Percentiles rank a stretch among this genome's conserved stretches.
Conservation (phyloP, 2,888 invertebrate species). For the Caenorhabditis imperialis region DNA sequence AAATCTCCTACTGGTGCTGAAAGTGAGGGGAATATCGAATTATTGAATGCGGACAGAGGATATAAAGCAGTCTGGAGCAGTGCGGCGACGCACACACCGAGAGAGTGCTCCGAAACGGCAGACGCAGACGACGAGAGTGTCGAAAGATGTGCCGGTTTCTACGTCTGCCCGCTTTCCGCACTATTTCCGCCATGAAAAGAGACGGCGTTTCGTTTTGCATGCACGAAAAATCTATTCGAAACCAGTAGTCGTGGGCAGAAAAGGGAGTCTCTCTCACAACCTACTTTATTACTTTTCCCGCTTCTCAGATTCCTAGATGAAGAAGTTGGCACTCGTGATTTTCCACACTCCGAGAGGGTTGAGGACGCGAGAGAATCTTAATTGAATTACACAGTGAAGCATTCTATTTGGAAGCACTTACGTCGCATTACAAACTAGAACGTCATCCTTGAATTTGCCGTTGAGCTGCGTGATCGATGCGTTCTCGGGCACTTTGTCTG, state of each 20-base stretch:
- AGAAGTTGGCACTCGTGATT: slow-evolving; percentile 57
- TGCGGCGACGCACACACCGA: slow-evolving; percentile 14
- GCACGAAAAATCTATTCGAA: slow-evolving; percentile 41
- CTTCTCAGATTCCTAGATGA: slow-evolving; percentile 12
- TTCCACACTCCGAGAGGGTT: slow-evolving; percentile 68
- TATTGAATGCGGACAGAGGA: slow-evolving; percentile 36
- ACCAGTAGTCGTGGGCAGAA: slow-evolving; percentile 29
- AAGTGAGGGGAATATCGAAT: slow-evolving; percentile 37
- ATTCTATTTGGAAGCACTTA: slow-evolving; percentile 23
- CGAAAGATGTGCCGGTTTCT: slow-evolving; percentile 43
- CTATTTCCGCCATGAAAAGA: slow-evolving; percentile 22
- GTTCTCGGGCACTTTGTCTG: slow-evolving; percentile 46
- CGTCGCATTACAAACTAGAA: slow-evolving; percentile 60
- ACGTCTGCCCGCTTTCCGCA: slow-evolving; percentile 20
- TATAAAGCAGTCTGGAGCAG: slow-evolving; percentile 33
- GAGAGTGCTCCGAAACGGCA: slow-evolving; percentile 33
- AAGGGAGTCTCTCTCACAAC: slow-evolving; percentile 4
- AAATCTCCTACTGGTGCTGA: slow-evolving; percentile 19
- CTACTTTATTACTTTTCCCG: neutral
- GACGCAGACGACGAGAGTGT: slow-evolving; percentile 37
- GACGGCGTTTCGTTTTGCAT: slow-evolving; percentile 33
- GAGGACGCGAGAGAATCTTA: slow-evolving; percentile 61
- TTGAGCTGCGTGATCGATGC: slow-evolving; percentile 37
- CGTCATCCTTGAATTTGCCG: slow-evolving; percentile 53
- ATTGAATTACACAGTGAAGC: neutral